These are phyloP conservation scores for Asbolus verrucosus DNA, from an alignment of 1,140 invertebrate genomes.

Conservation along the genomic window DNA sequence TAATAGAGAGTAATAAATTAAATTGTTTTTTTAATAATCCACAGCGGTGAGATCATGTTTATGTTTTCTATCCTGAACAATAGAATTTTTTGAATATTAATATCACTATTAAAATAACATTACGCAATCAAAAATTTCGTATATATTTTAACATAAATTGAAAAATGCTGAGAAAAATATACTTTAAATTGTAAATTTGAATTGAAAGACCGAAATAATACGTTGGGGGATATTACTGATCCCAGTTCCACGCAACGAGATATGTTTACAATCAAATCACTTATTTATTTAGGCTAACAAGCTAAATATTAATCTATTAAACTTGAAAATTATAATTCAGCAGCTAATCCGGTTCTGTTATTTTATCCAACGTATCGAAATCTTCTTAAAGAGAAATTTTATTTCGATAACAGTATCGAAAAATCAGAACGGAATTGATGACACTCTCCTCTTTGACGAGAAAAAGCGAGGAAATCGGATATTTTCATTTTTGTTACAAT, in stretches of 20 bases:
- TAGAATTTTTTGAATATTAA: no score
- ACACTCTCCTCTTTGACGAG: no score
- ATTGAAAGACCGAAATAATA: neutral
- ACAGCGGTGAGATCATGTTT: no score
- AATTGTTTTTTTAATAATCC: no score
- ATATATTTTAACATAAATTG: no score
- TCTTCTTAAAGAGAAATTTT: neutral
- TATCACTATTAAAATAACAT: no score
- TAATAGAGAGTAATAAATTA: no score
- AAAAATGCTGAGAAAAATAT: no score
- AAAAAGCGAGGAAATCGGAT: neutral
- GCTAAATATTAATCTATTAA: neutral
- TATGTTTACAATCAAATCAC: neutral
- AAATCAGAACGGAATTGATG: neutral
- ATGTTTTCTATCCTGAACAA: no score
- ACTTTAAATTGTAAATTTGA: neutral
- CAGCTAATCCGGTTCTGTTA: neutral
- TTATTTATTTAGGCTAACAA: neutral
- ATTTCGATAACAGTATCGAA: neutral
- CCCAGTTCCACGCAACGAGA: neutral
- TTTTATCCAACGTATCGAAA: neutral
- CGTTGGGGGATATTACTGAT: no score
- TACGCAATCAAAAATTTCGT: no score
- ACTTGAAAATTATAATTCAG: neutral
- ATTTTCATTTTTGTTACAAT: slow-evolving; percentile 1